phyloP scores from a whole-genome alignment of 2,113 vertebrate genomes.

The Phalacrocorax carbo region DNA sequence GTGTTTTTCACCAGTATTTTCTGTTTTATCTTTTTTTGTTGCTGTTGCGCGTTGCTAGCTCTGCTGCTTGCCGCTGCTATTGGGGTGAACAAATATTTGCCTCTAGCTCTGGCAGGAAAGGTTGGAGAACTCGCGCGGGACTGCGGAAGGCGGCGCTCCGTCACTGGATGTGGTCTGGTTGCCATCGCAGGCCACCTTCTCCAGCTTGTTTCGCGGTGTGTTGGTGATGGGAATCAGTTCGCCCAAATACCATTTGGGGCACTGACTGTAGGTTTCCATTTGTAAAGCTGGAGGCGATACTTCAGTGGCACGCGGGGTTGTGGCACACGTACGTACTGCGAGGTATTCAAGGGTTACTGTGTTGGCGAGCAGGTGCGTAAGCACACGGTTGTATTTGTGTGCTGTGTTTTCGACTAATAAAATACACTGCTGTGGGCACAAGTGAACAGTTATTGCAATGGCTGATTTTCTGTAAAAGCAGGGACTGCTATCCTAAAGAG shows the following conservation, averaged over 20 bases:
- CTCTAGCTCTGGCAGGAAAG: not conserved
- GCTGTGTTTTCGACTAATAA: not conserved
- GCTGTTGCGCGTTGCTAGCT: not conserved
- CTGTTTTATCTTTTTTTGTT: accelerated
- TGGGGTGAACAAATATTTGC: not conserved
- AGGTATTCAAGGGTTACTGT: not conserved
- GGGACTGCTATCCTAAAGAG: not conserved
- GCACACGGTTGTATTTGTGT: not conserved
- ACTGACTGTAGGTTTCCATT: not conserved
- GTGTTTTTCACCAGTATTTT: not conserved
- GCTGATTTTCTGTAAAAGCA: not conserved
- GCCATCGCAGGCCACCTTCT: accelerated
- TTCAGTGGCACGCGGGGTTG: not conserved
- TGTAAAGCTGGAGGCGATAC: not conserved
- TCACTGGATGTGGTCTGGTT: not conserved
- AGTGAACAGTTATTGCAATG: not conserved
- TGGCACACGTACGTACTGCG: accelerated
- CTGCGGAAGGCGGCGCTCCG: not conserved
- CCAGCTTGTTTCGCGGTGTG: accelerated
- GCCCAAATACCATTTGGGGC: not conserved
- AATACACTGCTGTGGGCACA: not conserved
- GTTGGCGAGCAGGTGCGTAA: not conserved
- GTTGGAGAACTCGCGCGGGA: accelerated
- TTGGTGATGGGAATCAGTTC: not conserved
- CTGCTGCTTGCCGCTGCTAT: not conserved